Evolutionary conservation across 2,113 vertebrate genomes (phyloP).

Genomic region (Plestiodon gilberti): DNA sequence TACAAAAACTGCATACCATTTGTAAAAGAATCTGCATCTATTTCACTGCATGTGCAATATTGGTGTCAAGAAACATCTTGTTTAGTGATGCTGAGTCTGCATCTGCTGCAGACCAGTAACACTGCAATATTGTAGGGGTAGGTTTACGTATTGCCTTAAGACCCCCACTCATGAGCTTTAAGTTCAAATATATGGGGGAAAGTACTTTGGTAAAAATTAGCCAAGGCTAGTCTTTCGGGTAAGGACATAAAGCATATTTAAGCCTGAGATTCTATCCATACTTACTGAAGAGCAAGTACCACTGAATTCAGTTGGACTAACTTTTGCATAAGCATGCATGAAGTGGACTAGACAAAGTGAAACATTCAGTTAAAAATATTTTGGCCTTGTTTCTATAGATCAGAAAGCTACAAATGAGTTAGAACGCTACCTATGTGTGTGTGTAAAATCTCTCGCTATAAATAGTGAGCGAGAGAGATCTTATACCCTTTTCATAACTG

Average conservation of each 20-base stretch:
- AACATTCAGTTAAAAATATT: not conserved
- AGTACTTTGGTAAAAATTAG: not conserved
- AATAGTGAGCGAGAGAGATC: too few relatives aligned
- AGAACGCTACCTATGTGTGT: too few relatives aligned
- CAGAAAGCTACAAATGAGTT: not conserved
- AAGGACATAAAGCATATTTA: too few relatives aligned
- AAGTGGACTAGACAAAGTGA: not conserved
- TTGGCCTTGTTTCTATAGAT: not conserved
- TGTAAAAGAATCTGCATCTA: not conserved
- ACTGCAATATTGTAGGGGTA: not conserved
- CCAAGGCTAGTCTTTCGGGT: not conserved
- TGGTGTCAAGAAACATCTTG: not conserved
- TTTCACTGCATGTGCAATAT: not conserved
- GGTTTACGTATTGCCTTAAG: not conserved
- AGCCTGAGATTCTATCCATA: too few relatives aligned
- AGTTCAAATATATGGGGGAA: not conserved
- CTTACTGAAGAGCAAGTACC: too few relatives aligned
- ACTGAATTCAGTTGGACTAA: not conserved
- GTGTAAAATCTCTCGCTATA: not conserved
- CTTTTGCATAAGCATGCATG: not conserved
- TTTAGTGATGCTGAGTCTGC: not conserved
- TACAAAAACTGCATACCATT: not conserved
- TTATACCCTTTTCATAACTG: not conserved
- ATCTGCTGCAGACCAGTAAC: not conserved
- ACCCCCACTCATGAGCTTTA: not conserved